A percentile compares a stretch with the other conserved stretches of the same genome.
phyloP scores from a whole-genome alignment of 2,888 invertebrate genomes.

The Chydorus sphaericus region DNA sequence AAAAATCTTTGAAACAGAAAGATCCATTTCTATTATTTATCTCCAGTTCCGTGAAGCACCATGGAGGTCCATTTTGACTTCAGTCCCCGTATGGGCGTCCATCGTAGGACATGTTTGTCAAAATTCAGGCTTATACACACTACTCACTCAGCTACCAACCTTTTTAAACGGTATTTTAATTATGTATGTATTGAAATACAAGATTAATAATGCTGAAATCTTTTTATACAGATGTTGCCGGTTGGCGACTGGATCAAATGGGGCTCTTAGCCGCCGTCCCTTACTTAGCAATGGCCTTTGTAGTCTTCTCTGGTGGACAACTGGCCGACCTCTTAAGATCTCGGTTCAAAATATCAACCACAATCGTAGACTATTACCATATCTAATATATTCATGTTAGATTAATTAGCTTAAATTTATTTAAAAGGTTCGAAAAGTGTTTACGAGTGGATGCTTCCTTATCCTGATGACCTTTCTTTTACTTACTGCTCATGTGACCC shows the following conservation, averaged over 20 bases:
- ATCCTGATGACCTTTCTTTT: slow-evolving; percentile 77
- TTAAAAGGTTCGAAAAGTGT: slow-evolving; percentile 42
- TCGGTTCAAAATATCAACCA: slow-evolving; percentile 48
- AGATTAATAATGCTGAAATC: neutral
- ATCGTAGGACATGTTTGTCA: slow-evolving; percentile 70
- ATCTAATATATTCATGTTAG: neutral
- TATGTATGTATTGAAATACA: neutral
- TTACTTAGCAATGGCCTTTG: slow-evolving; percentile 72
- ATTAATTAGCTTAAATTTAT: neutral
- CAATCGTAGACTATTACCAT: slow-evolving; percentile 40
- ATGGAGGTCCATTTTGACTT: too few relatives aligned
- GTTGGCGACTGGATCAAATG: slow-evolving; percentile 57
- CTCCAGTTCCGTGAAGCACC: too few relatives aligned
- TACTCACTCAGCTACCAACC: slow-evolving; percentile 66
- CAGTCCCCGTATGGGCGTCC: slow-evolving; percentile 68
- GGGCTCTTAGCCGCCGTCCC: slow-evolving; percentile 75
- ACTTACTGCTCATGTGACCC: slow-evolving; percentile 57
- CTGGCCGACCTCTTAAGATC: slow-evolving; percentile 62
- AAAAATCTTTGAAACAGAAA: too few relatives aligned
- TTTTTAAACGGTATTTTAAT: slow-evolving; percentile 53
- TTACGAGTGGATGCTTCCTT: slow-evolving; percentile 58
- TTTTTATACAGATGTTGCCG: slow-evolving; percentile 20
- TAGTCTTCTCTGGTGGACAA: slow-evolving; percentile 64
- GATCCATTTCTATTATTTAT: too few relatives aligned
- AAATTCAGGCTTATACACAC: slow-evolving; percentile 80